Conservation (phyloP, 2,797 vertebrate species). For the Chromobotia macracanthus region DNA sequence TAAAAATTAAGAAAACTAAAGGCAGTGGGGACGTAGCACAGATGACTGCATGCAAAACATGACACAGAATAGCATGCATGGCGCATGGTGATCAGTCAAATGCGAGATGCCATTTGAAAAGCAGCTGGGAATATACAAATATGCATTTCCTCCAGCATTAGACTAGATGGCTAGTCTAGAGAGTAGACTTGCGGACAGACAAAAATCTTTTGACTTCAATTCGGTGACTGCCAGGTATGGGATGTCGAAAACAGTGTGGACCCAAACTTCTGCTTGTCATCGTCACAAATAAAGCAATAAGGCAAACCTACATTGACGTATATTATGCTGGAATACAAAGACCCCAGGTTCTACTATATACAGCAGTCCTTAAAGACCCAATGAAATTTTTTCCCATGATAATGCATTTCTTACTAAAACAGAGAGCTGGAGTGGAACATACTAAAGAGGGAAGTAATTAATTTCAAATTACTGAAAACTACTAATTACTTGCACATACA, state of each 20-base stretch:
- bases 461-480: no score
- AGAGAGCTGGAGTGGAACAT: no score
- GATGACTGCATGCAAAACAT: slow-evolving; percentile 58
- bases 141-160: background rate
- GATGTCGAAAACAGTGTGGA: background rate
- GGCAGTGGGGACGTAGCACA: slow-evolving; percentile 37
- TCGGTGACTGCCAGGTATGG: background rate
- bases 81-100: slow-evolving; percentile 18
- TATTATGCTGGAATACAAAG: background rate
- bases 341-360: background rate
- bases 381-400: background rate
- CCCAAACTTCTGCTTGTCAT: background rate
- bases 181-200: slow-evolving; percentile 20
- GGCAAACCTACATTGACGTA: background rate
- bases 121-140: background rate
- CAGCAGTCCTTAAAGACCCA: background rate
- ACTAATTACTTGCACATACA: no score
- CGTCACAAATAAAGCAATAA: background rate
- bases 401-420: no score
- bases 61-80: slow-evolving; percentile 32
- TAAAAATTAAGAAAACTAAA: slow-evolving; percentile 20
- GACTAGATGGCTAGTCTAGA: background rate
- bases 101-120: slow-evolving; percentile 1
- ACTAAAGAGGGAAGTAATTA: no score
- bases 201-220: background rate